Conservation (phyloP, 2,113 vertebrate genomes). For the Protobothrops flavoviridis region DNA sequence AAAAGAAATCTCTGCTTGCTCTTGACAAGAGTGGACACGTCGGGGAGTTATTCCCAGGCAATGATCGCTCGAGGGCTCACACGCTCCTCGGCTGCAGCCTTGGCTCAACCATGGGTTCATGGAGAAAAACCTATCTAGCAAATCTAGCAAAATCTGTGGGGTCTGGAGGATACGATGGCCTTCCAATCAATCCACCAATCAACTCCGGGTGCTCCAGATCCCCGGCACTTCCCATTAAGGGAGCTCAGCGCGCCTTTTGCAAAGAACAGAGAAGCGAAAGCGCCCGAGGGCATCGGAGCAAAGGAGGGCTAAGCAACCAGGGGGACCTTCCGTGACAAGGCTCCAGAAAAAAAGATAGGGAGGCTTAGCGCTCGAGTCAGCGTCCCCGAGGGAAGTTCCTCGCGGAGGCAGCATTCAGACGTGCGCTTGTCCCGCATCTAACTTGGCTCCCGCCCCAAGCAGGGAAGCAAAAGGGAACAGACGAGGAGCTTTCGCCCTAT, state of each 20-base stretch:
- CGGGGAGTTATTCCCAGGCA: background rate
- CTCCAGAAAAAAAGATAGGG: background rate
- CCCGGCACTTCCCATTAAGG: background rate
- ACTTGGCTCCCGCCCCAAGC: background rate
- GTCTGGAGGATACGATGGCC: background rate
- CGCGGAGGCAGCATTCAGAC: no score
- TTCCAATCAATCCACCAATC: background rate
- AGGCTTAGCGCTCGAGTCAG: background rate
- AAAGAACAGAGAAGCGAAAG: background rate
- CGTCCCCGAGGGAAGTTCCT: background rate
- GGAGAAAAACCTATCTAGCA: background rate
- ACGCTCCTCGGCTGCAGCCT: background rate
- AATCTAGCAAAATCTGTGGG: background rate
- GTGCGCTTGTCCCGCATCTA: background rate
- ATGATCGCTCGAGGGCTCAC: background rate
- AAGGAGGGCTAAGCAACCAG: background rate
- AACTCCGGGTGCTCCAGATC: background rate
- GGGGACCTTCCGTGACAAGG: background rate
- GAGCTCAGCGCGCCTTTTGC: background rate
- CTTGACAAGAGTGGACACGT: slow-evolving; percentile 2
- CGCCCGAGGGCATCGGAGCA: background rate
- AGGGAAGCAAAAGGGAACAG: background rate
- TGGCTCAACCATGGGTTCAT: background rate
- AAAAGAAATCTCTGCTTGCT: background rate
- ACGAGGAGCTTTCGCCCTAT: background rate